Evolutionary conservation across 2,797 vertebrate species (phyloP).

Genomic region (Poecile montanus): DNA sequence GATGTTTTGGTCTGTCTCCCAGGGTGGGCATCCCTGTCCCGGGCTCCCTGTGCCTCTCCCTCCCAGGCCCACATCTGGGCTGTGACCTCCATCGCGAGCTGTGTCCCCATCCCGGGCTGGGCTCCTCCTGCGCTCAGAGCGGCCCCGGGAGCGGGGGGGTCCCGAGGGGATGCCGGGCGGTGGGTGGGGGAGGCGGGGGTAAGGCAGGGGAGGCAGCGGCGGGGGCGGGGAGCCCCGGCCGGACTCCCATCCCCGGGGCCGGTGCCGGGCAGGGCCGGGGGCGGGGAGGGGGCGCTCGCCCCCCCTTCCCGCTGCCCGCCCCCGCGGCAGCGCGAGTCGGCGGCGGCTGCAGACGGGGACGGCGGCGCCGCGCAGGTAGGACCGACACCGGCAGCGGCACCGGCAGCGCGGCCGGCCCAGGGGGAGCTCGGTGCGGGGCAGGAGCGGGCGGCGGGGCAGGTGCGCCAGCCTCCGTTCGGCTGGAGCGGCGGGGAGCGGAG

Average conservation of each 20-base stretch:
- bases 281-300: background rate
- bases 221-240: background rate
- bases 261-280: background rate
- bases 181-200: background rate
- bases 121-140: background rate
- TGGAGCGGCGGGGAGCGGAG: background rate
- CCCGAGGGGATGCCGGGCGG: background rate
- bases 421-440: background rate
- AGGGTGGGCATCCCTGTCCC: background rate
- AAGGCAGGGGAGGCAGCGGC: background rate
- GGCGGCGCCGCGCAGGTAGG: constrained; percentile 31
- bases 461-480: background rate
- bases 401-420: background rate
- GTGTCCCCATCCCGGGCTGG: background rate
- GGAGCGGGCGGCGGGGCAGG: background rate
- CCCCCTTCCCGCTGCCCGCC: constrained; percentile 7
- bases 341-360: constrained; percentile 5
- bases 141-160: background rate
- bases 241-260: background rate
- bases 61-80: background rate
- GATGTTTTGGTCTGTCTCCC: background rate
- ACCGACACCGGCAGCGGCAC: background rate
- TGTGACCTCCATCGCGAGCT: background rate
- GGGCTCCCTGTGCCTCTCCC: background rate
- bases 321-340: constrained; percentile 28